Base-by-base conservation (phyloP, 1,140 invertebrate species). In the Drosophila busckii region DNA sequence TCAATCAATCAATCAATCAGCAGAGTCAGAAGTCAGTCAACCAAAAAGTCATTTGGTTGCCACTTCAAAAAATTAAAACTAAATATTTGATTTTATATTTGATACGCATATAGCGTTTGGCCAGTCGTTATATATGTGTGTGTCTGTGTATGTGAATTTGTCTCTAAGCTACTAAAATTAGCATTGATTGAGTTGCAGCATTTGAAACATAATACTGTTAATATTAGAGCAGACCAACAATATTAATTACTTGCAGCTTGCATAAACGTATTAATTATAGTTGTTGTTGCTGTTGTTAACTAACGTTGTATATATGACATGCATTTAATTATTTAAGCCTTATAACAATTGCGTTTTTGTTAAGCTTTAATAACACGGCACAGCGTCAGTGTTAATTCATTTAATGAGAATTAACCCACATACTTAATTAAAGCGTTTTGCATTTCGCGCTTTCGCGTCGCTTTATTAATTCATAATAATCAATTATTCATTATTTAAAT, bases 71-170 rank as follows among this genome's bases (percentile, higher is more conserved):
- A 67, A 70, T 63, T 44, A 62, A 62, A 58, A 17, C 20, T 29
- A 66, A 69, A 58, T 76, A 55, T 75, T 64, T 56, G 31, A 71
- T 67, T 73, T n/a, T 60, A 20, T 50, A 58, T 58, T 53, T 49
- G 9, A 38, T 38, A 1, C 17, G 23, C 17, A 2, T 23, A 15
- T 12, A 2, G 20, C 13, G 10, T 17, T 17, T 10, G 31, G 40
- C 12, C 2, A 7, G 5, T 2, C n/a, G 4, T 19, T 9, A 19
- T 19, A 8, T 28, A 19, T 42, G 7, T 8, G 19, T 9, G 12
- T 31, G 8, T n/a, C 1, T 20, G 20, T 32, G n/a, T 45, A 10
- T 20, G 22, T 5, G 32, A 5, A 9, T 10, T 25, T 37, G n/a
- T n/a, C n/a, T n/a, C n/a, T n/a, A n/a, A n/a, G n/a, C n/a, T n/a